Conservation (phyloP, 2,113 vertebrate species). For the Thymallus thymallus region DNA sequence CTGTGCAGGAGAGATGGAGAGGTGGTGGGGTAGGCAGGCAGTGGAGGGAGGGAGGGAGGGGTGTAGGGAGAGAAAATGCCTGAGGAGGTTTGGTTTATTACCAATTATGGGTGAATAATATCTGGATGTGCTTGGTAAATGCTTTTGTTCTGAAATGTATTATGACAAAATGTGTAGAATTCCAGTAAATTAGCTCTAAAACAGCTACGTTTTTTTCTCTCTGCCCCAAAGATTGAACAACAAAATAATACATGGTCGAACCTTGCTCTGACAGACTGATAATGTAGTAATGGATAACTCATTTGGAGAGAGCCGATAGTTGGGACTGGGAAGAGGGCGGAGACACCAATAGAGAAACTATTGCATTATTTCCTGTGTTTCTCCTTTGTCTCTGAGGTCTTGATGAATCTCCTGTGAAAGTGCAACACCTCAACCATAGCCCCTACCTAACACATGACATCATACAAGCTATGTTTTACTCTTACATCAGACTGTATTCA, state of each 20-base stretch:
- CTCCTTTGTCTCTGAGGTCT: neutral
- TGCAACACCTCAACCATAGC: no score
- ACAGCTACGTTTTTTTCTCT: no score
- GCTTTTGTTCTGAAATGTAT: slow-evolving; percentile 30
- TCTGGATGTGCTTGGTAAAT: slow-evolving; percentile 58
- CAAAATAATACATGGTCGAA: no score
- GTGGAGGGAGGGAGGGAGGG: neutral
- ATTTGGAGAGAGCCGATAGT: slow-evolving; percentile 36
- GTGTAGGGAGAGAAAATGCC: neutral
- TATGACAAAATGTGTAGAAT: no score
- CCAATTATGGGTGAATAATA: slow-evolving; percentile 76
- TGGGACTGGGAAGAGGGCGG: neutral
- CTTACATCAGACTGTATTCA: neutral
- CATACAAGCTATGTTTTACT: neutral
- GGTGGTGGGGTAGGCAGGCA: slow-evolving; percentile 35
- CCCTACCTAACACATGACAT: no score
- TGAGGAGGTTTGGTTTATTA: slow-evolving; percentile 59
- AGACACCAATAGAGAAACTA: slow-evolving; percentile 16
- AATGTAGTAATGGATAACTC: slow-evolving; percentile 54
- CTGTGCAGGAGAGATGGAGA: slow-evolving; percentile 34
- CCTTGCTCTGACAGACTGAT: slow-evolving; percentile 32
- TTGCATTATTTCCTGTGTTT: slow-evolving; percentile 24
- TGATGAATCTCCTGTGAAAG: neutral
- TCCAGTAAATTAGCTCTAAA: no score
- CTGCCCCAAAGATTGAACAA: no score